Evolutionary conservation across 1,140 invertebrate species (phyloP).

Genomic region (Anastrepha ludens): DNA sequence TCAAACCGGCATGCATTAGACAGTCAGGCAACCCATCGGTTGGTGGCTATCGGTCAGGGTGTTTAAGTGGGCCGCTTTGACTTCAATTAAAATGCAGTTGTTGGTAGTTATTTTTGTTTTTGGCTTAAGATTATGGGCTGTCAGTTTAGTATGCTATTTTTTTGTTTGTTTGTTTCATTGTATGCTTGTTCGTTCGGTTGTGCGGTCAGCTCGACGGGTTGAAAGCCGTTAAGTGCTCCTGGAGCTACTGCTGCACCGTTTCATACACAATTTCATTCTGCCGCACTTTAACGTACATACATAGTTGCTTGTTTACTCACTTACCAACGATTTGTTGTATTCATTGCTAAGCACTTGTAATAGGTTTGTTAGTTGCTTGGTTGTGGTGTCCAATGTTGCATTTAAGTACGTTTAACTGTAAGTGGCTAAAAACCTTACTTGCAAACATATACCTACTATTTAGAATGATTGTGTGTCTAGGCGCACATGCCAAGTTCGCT

Average conservation of each 20-base stretch:
- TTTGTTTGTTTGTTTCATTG: constrained; percentile 24
- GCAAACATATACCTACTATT: neutral
- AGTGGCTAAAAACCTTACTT: neutral
- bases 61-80: constrained; percentile 51
- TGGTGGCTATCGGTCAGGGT: constrained; percentile 37
- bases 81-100: constrained; percentile 50
- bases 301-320: neutral
- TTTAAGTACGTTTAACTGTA: constrained; percentile 41
- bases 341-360: constrained; percentile 36
- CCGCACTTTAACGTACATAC: neutral
- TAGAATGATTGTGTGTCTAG: neutral
- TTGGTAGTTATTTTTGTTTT: constrained; percentile 11
- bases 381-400: constrained; percentile 21
- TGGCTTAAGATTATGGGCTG: constrained; percentile 47
- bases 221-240: constrained; percentile 47
- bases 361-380: neutral
- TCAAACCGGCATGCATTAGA: constrained; percentile 6
- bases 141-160: constrained; percentile 48
- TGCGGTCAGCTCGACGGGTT: constrained; percentile 17
- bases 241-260: constrained; percentile 33
- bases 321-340: neutral
- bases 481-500: neutral
- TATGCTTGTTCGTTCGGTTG: constrained; percentile 1
- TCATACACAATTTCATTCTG: neutral
- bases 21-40: constrained; percentile 27